Base-by-base conservation (phyloP, 2,888 invertebrate species). In the Cephalotes varians region DNA sequence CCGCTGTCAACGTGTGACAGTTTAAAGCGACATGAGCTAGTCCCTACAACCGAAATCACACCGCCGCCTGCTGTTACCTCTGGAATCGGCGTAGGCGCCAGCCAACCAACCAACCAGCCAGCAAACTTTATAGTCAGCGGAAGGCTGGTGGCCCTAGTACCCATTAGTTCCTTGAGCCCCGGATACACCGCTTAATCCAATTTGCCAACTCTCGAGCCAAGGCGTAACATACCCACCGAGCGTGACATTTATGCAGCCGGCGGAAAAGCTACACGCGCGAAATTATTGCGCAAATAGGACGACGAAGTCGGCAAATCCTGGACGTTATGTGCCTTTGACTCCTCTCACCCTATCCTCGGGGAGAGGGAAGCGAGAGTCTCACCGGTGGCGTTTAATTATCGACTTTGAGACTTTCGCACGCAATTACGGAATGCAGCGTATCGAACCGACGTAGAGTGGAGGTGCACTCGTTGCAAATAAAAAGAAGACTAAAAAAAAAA, bases 161-260 rank as follows among this genome's bases (percentile, higher is more conserved):
- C 62, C 71, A 76, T 84, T 84, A 76, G 74, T 82, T 82, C 77
- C 76, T 84, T 76, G 76, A 84, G 71, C 62, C 84, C 58, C 58
- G 69, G 82, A 84, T 69, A 71, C 76, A 64, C 82, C 31, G 82
- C 72, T 73, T 84, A 84, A 84, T 84, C 77, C 72, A 71, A 62
- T 74, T 69, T 62, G 58, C 31, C 37, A 74, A 74, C 60, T 69
- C 69, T 62, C 69, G 56, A 62, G 73, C 58, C 65, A 74, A 84
- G 76, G 73, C 62, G 64, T 56, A 71, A 54, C 54, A 49, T 74
- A 79, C 71, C 71, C 77, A 79, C 77, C 77, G 71, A 79, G 77
- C 77, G 77, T 79, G 77, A 79, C 77, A 71, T 79, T 79, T 79
- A 79, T 79, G 77, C 77, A 79, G 77, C 77, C 77, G 47, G 71